Conservation (phyloP, 2,797 vertebrate genomes). For the Spea hammondii region DNA sequence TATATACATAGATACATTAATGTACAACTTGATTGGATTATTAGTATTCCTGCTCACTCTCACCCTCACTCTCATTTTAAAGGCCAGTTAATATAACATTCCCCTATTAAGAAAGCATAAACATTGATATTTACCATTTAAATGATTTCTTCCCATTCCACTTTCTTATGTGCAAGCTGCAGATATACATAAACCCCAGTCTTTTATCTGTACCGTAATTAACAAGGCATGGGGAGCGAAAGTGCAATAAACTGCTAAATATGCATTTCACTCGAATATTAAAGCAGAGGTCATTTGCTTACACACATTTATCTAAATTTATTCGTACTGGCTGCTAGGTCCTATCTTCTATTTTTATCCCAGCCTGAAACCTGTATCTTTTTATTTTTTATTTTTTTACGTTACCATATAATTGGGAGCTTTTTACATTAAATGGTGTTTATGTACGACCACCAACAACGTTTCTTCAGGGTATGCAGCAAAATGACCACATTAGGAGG, state of each 20-base stretch:
- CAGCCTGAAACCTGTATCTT: conserved; percentile 1
- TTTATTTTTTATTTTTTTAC: neutral
- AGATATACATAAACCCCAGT: conserved; percentile 1
- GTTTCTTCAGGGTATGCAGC: neutral
- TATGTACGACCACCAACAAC: neutral
- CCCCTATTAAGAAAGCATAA: no score
- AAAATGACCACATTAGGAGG: neutral
- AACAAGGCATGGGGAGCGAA: conserved; percentile 3
- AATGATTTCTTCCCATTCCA: neutral
- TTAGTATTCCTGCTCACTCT: no score
- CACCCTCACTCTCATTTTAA: no score
- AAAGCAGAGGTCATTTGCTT: conserved; percentile 17
- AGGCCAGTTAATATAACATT: no score
- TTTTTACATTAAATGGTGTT: neutral
- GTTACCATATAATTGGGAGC: neutral
- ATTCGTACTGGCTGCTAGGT: neutral
- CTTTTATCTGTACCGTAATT: conserved; percentile 14
- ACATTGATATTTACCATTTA: neutral
- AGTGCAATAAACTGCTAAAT: conserved; percentile 22
- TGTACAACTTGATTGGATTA: no score
- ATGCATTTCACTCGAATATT: conserved; percentile 5
- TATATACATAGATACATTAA: no score
- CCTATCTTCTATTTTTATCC: conserved; percentile 14
- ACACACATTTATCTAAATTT: conserved; percentile 21
- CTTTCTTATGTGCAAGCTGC: neutral